Evolutionary conservation across 2,797 vertebrate genomes (phyloP).

Genomic region (Diplodus sargus): DNA sequence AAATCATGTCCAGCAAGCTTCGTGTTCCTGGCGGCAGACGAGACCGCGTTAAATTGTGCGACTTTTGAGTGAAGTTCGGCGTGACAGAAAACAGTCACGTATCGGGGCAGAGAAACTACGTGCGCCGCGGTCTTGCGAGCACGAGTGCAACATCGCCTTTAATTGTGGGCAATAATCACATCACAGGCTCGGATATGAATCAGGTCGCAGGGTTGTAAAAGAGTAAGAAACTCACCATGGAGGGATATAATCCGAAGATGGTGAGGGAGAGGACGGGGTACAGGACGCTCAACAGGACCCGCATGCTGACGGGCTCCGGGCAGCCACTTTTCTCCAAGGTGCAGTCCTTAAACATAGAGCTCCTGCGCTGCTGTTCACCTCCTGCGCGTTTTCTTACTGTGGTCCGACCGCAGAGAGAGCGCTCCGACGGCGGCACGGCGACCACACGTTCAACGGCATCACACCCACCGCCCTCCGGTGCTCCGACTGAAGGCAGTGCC

Average conservation of each 20-base stretch:
- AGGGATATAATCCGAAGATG: conserved; percentile 90
- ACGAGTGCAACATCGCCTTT: not conserved
- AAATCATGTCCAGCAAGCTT: not conserved
- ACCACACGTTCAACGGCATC: conserved; percentile 61
- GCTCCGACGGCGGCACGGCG: conserved; percentile 58
- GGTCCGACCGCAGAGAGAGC: conserved; percentile 53
- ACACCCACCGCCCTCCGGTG: conserved; percentile 60
- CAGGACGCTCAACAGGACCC: conserved; percentile 85
- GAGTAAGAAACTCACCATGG: conserved; percentile 88
- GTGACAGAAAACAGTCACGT: not conserved
- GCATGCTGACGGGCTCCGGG: conserved; percentile 87
- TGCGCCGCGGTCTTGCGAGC: not conserved
- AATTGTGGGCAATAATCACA: not conserved
- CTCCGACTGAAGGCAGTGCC: conserved; percentile 56
- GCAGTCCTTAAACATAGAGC: conserved; percentile 75
- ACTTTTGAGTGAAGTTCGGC: conserved; percentile 52
- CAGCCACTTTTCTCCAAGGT: conserved; percentile 74
- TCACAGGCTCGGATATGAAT: not conserved
- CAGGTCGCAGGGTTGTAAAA: not conserved
- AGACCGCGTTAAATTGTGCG: not conserved
- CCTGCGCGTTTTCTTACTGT: not conserved
- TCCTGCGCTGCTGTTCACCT: conserved; percentile 29
- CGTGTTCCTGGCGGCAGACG: accelerated
- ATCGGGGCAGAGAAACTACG: not conserved
- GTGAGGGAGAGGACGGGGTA: conserved; percentile 89